Conservation (phyloP, 1,140 invertebrate species). For the Drosophila melanogaster region DNA sequence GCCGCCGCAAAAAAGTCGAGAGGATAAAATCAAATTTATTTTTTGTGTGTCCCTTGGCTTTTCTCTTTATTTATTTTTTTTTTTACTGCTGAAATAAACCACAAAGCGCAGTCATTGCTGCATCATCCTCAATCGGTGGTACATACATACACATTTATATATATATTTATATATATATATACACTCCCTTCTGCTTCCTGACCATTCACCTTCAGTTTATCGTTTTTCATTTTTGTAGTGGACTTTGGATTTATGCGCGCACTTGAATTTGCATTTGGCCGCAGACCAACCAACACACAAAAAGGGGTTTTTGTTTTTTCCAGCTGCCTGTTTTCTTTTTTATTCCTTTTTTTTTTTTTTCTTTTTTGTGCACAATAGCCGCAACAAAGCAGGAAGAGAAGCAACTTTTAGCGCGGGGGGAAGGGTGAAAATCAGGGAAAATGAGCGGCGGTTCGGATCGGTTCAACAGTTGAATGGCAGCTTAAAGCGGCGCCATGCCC, state of each 20-base stretch:
- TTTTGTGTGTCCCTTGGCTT: slow-evolving; percentile 35
- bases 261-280: slow-evolving; percentile 79
- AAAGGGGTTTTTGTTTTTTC: slow-evolving; percentile 5
- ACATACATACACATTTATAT: background rate
- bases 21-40: slow-evolving; percentile 71
- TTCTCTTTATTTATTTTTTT: slow-evolving; percentile 7
- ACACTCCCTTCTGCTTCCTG: background rate
- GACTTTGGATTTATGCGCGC: slow-evolving; percentile 75
- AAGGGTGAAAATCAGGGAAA: slow-evolving; percentile 20
- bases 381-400: slow-evolving; percentile 34
- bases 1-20: slow-evolving; percentile 28
- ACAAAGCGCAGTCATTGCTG: slow-evolving; percentile 71
- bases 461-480: slow-evolving; percentile 17
- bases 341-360: background rate
- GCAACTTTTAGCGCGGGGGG: slow-evolving; percentile 2
- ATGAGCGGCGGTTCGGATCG: background rate
- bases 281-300: slow-evolving; percentile 37
- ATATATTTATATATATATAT: background rate
- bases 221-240: slow-evolving; percentile 67
- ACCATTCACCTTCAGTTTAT: slow-evolving; percentile 32
- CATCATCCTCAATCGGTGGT: slow-evolving; percentile 30
- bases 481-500: slow-evolving; percentile 45
- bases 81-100: slow-evolving; percentile 62
- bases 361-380: slow-evolving; percentile 18
- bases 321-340: background rate